These are phyloP conservation scores for Petrolisthes manimaculis DNA, from an alignment of 2,888 invertebrate species.

Conservation along the genomic window DNA sequence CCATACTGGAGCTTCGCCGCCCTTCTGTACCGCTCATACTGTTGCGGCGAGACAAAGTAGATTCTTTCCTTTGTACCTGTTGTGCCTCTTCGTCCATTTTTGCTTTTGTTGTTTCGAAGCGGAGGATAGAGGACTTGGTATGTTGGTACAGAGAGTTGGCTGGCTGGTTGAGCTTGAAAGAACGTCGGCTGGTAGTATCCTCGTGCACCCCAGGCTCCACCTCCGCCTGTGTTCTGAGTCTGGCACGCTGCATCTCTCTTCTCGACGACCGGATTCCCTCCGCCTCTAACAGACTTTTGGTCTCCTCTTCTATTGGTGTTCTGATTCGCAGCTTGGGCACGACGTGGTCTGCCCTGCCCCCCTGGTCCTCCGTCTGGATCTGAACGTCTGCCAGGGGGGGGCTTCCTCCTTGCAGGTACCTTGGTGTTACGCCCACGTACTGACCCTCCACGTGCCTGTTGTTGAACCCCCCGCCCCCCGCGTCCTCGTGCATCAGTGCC, in stretches of 20 bases:
- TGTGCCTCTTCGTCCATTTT: conserved; percentile 61
- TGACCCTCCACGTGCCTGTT: conserved; percentile 51
- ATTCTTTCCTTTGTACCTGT: conserved; percentile 40
- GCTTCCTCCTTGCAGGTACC: conserved; percentile 37
- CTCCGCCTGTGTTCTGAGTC: conserved; percentile 38
- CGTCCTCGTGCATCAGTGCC: conserved; percentile 60
- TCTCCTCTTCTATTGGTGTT: conserved; percentile 64
- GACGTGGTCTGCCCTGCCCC: conserved; percentile 34
- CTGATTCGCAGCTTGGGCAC: conserved; percentile 58
- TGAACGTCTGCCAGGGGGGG: conserved; percentile 53
- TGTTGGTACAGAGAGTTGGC: conserved; percentile 61
- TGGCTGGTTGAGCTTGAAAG: conserved; percentile 36
- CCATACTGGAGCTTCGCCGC: conserved; percentile 57
- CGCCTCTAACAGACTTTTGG: conserved; percentile 60
- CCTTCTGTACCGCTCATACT: conserved; percentile 56
- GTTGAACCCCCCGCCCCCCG: conserved; percentile 59
- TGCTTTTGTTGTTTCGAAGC: conserved; percentile 63
- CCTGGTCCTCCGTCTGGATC: conserved; percentile 51
- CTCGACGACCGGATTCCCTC: conserved; percentile 46
- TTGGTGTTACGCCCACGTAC: conserved; percentile 46
- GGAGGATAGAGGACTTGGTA: conserved; percentile 64
- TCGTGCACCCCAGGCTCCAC: conserved; percentile 39
- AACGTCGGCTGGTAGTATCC: conserved; percentile 38
- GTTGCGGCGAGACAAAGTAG: conserved; percentile 46
- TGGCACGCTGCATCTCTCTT: conserved; percentile 47